These are phyloP conservation scores for Oreamnos americanus DNA, from an alignment of 2,113 vertebrate species.

Conservation along the genomic window DNA sequence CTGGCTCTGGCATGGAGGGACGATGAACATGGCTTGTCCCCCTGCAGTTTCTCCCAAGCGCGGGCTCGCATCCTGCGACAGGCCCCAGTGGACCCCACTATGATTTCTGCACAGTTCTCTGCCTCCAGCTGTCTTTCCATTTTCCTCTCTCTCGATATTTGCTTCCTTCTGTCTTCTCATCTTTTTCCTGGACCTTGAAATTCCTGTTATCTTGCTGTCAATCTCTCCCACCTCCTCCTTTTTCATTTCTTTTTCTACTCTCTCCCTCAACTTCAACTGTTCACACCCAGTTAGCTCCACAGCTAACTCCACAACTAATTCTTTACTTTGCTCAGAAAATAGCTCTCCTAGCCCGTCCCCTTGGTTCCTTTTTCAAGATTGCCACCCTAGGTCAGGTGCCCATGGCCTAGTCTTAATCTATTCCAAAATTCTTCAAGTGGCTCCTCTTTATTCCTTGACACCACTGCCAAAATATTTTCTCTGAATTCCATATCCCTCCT, in stretches of 20 bases:
- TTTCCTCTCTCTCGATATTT: not conserved
- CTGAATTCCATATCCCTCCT: not conserved
- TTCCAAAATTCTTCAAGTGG: not conserved
- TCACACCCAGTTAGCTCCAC: not conserved
- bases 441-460: not conserved
- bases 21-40: too few relatives aligned
- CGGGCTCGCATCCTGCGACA: accelerated
- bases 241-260: not conserved
- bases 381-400: not conserved
- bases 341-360: not conserved
- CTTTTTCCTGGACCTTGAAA: not conserved
- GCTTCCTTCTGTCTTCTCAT: not conserved
- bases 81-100: not conserved
- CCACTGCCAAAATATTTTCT: not conserved
- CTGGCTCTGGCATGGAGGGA: not conserved
- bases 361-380: not conserved
- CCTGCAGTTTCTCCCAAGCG: not conserved
- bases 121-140: not conserved
- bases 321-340: not conserved
- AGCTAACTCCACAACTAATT: not conserved
- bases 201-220: not conserved
- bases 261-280: not conserved
- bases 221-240: not conserved
- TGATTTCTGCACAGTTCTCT: not conserved
- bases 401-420: not conserved